Evolutionary conservation across 1,140 invertebrate species (phyloP).

Genomic region (Apis cerana): DNA sequence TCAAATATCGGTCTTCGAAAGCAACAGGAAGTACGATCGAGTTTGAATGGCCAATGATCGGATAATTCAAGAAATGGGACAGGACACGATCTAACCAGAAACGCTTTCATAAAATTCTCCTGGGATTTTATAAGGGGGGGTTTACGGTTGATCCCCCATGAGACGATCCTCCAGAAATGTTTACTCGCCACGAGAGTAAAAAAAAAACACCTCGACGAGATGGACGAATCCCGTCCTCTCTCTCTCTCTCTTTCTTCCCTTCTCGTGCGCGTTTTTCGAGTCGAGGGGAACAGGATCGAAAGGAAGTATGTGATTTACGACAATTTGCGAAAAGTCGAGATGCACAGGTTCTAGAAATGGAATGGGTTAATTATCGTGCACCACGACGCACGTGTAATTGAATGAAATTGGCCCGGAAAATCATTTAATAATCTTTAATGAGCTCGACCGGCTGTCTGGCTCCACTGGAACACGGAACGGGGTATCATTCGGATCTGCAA

Average conservation of each 20-base stretch:
- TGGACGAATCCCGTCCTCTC: too few species aligned
- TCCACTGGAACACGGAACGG: neutral
- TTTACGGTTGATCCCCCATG: conserved; percentile 29
- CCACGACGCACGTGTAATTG: conserved; percentile 11
- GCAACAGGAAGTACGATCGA: conserved; percentile 2
- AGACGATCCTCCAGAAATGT: conserved; percentile 12
- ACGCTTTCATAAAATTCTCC: conserved; percentile 28
- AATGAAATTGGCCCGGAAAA: conserved; percentile 42
- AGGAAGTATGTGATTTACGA: conserved; percentile 37
- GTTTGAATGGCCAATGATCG: neutral
- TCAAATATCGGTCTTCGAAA: too few species aligned
- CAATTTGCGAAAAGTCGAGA: conserved; percentile 25
- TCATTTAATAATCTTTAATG: conserved; percentile 38
- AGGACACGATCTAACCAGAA: conserved; percentile 12
- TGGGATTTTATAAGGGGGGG: conserved; percentile 18
- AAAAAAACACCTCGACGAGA: neutral
- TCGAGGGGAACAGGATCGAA: conserved; percentile 5
- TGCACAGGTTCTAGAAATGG: conserved; percentile 22
- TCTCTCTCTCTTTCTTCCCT: neutral
- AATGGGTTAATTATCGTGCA: conserved; percentile 33
- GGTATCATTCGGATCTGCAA: neutral
- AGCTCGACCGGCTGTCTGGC: neutral
- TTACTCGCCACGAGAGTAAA: neutral
- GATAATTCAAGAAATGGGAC: neutral
- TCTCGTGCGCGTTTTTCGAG: neutral